Evolutionary conservation across 2,113 vertebrate species (phyloP).

Genomic region (Mesitornis unicolor): DNA sequence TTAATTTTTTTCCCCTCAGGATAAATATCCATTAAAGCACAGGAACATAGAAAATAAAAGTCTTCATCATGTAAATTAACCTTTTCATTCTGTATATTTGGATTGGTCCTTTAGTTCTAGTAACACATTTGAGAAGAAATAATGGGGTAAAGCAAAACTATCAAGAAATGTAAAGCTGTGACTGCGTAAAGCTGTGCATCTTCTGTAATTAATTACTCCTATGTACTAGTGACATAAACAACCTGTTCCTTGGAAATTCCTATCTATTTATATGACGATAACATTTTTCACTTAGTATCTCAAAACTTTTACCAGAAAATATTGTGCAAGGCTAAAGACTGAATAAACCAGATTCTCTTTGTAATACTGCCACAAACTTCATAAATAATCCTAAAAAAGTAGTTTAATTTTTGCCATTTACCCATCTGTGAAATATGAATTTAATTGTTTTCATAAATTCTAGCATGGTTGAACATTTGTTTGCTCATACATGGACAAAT

Average conservation of each 20-base stretch:
- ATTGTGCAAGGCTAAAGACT: neutral
- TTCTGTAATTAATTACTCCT: neutral
- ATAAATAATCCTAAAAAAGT: neutral
- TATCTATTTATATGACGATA: neutral
- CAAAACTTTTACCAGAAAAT: neutral
- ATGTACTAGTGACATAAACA: neutral
- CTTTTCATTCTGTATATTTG: neutral
- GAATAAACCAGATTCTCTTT: neutral
- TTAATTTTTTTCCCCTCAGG: neutral
- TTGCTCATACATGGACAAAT: neutral
- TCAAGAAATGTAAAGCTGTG: neutral
- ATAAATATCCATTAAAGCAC: neutral
- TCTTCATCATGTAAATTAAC: neutral
- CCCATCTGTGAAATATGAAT: neutral
- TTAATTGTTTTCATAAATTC: neutral
- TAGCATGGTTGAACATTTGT: neutral
- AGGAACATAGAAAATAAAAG: neutral
- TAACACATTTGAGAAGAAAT: neutral
- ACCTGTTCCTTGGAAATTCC: neutral
- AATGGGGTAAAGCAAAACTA: neutral
- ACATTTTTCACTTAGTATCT: neutral
- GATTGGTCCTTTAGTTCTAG: neutral
- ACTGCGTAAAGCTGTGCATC: neutral
- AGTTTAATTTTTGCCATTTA: neutral
- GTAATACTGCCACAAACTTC: neutral